Conservation (phyloP, 1,140 invertebrate genomes). For the Drosophila arawakana region DNA sequence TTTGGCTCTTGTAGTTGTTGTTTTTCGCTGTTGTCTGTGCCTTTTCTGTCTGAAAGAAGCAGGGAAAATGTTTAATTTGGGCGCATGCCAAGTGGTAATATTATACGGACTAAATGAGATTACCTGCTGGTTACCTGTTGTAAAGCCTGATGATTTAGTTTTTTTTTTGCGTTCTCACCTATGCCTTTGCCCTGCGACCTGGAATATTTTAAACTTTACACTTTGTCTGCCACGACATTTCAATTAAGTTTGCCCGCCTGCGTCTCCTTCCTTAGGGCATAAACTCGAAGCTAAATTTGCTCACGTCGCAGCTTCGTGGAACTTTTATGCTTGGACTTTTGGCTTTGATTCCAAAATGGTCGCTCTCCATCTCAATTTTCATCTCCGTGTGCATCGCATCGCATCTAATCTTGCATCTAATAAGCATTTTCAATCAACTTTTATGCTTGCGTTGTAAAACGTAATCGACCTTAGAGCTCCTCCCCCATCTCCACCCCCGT, state of each 20-base stretch:
- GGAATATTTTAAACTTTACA: constrained; percentile 59
- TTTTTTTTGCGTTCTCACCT: constrained; percentile 60
- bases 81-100: constrained; percentile 63
- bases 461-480: constrained; percentile 78
- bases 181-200: background rate
- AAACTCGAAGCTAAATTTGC: constrained; percentile 64
- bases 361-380: constrained; percentile 7
- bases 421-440: constrained; percentile 85
- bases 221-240: constrained; percentile 70
- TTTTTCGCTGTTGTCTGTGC: background rate
- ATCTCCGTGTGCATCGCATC: constrained; percentile 34
- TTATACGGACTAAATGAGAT: constrained; percentile 72
- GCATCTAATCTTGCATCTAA: constrained; percentile 84
- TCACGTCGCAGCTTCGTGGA: constrained; percentile 65
- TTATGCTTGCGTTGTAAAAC: constrained; percentile 83
- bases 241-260: constrained; percentile 64
- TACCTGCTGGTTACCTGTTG: constrained; percentile 60
- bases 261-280: background rate
- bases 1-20: constrained; percentile 50
- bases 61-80: constrained; percentile 67
- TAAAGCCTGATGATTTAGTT: constrained; percentile 69
- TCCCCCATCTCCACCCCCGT: constrained; percentile 6
- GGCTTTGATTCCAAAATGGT: constrained; percentile 65
- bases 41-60: constrained; percentile 17
- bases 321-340: constrained; percentile 67